Evolutionary conservation across 2,797 vertebrate genomes (phyloP), one percentile per base, ranked within the genome.

Genomic region (Loris lydekkerianus): DNA sequence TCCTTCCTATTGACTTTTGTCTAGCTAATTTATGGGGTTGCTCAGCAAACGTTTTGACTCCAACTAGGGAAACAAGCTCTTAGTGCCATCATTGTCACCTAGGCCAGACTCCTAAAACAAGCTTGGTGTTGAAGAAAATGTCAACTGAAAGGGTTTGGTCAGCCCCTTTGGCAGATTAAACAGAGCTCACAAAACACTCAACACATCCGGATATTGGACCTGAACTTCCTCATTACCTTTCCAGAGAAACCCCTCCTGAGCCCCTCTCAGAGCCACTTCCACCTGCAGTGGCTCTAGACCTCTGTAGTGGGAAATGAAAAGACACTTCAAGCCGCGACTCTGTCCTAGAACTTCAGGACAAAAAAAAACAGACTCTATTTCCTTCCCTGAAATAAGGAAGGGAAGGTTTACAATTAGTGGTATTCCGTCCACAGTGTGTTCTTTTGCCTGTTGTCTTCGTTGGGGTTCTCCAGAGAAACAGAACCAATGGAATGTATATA

Each of bases 101-200:
- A 97, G 97, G 97, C 97, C 95, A 96, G 97, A 96, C 96, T 97
- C 98, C 98, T 97, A 98, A 99, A 99, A 99, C 98, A 98, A 98
- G 99, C 98, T 99, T 98, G 98, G 98, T 98, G 98, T 98, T 91
- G 96, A 98, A 98, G 98, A 97, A 99, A 98, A 98, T 98, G 98
- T 98, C 98, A 98, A 97, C 97, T 98, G 98, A 97, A 98, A 97
- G 97, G 89, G 83, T 96, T 95, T 97, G 98, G 98, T 97, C 97
- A 91, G 46, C 29, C 78, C 95, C 78, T 67, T 56, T 70, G 87
- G 69, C 34, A 96, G 80, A 89, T 73, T 88, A 61, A 75, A 49
- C 1, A 40, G 25, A 53, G 94, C 70, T 97, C 94, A 65, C 92
- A 87, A 86, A 82, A 89, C 86, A 69, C 63, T 94, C 91, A 46